Evolutionary conservation across 2,888 invertebrate genomes (phyloP).

Genomic region (Drosophila recens): DNA sequence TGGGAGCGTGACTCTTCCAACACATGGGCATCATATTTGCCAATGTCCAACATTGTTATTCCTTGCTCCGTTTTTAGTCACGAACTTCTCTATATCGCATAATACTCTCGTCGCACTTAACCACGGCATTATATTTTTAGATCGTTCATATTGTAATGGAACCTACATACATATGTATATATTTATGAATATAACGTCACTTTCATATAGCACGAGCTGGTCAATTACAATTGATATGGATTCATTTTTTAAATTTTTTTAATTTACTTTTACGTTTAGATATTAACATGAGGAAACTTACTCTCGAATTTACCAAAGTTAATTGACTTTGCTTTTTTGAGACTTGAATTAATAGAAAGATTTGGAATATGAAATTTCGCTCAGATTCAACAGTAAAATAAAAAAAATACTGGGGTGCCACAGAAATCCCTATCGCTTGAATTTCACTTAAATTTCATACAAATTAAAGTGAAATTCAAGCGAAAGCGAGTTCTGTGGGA

Average conservation of each 20-base stretch:
- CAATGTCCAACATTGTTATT: slow-evolving; percentile 29
- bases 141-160: slow-evolving; percentile 4
- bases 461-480: no score
- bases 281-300: not conserved
- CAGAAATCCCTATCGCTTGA: no score
- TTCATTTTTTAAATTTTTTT: not conserved
- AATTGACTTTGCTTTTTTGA: no score
- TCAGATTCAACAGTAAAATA: no score
- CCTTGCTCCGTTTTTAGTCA: slow-evolving; percentile 52
- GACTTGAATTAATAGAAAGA: no score
- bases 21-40: slow-evolving; percentile 53
- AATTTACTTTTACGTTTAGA: not conserved
- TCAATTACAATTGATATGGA: not conserved
- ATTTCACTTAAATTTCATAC: no score
- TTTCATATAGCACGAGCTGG: slow-evolving; percentile 5
- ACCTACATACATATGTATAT: not conserved
- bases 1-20: slow-evolving; percentile 64
- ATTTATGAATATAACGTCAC: not conserved
- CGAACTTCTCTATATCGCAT: slow-evolving; percentile 30
- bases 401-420: no score
- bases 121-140: slow-evolving; percentile 13
- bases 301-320: no score
- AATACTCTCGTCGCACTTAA: slow-evolving; percentile 11
- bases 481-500: no score
- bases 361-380: no score